These are phyloP conservation scores for Desmodus rotundus DNA, from an alignment of 2,113 vertebrate species.

Conservation along the genomic window DNA sequence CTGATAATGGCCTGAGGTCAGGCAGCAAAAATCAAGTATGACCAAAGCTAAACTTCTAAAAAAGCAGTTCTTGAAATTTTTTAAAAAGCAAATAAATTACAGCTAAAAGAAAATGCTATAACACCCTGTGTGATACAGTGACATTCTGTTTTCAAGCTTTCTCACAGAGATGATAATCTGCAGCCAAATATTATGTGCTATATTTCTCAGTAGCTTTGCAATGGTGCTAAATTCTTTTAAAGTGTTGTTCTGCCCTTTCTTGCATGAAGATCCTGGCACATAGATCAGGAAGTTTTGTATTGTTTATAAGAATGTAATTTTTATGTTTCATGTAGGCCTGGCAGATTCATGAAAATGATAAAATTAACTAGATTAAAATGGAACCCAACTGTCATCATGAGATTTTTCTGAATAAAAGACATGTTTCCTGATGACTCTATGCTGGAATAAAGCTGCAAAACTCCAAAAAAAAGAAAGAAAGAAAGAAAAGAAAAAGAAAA, in stretches of 20 bases:
- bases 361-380: constrained; percentile 43
- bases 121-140: not conserved
- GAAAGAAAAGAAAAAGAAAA: constrained; percentile 9
- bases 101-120: constrained; percentile 7
- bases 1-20: not conserved
- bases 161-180: constrained; percentile 13
- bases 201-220: constrained; percentile 34
- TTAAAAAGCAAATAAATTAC: not conserved
- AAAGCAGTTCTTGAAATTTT: not conserved
- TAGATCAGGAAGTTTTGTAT: not conserved
- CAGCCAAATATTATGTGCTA: constrained; percentile 14
- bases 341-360: constrained; percentile 30
- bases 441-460: not conserved
- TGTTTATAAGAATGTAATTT: constrained; percentile 37
- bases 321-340: not conserved
- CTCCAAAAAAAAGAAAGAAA: not conserved
- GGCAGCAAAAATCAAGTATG: not conserved
- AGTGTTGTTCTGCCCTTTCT: constrained; percentile 35
- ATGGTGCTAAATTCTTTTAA: constrained; percentile 55
- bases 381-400: constrained; percentile 15
- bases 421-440: not conserved
- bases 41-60: constrained; percentile 6
- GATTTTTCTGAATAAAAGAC: not conserved
- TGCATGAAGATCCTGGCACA: constrained; percentile 44
- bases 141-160: not conserved